Percentiles rank a stretch among this genome's conserved stretches.
Evolutionary conservation across 2,113 vertebrate genomes (phyloP).

Genomic region (Psittacus erithacus): DNA sequence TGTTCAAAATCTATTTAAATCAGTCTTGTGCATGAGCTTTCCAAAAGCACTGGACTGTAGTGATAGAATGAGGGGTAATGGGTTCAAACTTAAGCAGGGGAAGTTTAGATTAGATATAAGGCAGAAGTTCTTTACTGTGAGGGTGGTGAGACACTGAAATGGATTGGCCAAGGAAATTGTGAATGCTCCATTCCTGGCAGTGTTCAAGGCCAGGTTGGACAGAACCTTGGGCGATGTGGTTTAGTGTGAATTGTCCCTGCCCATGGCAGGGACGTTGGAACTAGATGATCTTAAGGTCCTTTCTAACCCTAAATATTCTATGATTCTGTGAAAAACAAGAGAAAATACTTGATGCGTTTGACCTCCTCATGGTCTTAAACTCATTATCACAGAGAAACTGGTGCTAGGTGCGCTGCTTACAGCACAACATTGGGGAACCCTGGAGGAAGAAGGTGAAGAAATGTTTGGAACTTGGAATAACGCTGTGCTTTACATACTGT

Average conservation of each 20-base stretch:
- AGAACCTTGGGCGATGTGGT: neutral
- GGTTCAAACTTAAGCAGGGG: neutral
- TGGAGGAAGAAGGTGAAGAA: neutral
- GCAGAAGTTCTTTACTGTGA: neutral
- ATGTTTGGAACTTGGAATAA: neutral
- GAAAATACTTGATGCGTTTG: neutral
- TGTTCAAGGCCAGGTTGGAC: neutral
- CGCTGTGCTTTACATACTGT: neutral
- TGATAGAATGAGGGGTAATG: neutral
- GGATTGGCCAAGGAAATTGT: neutral
- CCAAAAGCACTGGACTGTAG: neutral
- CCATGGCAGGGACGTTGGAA: neutral
- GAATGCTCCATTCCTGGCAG: neutral
- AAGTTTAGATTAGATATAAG: neutral
- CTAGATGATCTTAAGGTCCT: neutral
- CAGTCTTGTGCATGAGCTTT: neutral
- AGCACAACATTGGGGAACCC: neutral
- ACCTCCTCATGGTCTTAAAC: neutral
- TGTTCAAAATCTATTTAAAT: neutral
- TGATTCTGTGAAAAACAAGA: neutral
- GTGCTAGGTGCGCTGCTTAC: neutral
- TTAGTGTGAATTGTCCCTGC: neutral
- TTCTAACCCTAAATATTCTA: neutral
- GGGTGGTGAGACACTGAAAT: neutral
- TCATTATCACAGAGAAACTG: neutral